Percentiles rank a stretch among this genome's conserved stretches.
phyloP scores from a whole-genome alignment of 2,888 invertebrate species.

The Stenurella melanura region DNA sequence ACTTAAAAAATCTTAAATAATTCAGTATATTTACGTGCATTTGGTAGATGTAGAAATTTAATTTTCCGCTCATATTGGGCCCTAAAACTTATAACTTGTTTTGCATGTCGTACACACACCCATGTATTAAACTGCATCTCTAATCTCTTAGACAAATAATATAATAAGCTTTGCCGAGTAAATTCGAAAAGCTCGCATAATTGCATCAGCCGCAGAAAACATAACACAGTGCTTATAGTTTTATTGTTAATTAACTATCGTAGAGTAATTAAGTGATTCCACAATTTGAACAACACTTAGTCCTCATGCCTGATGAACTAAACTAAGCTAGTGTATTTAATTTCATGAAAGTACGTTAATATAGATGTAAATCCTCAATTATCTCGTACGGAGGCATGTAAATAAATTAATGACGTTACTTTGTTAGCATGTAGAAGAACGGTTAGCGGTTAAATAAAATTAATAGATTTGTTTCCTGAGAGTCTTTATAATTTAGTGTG shows the following conservation, averaged over 20 bases:
- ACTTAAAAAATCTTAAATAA: too few relatives aligned
- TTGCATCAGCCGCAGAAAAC: background rate
- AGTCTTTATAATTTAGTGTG: constrained; percentile 1
- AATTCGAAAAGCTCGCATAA: background rate
- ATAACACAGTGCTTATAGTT: background rate
- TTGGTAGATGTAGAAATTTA: too few relatives aligned
- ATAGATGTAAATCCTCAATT: background rate
- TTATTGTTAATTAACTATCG: constrained; percentile 1
- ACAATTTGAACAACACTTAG: background rate
- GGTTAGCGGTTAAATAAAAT: background rate
- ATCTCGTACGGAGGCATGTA: background rate
- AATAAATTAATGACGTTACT: background rate
- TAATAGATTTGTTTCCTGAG: background rate
- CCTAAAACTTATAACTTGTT: too few relatives aligned
- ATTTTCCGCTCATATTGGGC: too few relatives aligned
- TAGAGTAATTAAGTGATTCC: background rate
- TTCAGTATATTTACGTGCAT: too few relatives aligned
- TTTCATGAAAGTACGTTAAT: background rate
- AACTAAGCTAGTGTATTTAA: background rate
- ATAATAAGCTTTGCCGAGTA: background rate
- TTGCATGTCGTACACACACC: too few relatives aligned
- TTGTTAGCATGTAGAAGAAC: background rate
- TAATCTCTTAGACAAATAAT: background rate
- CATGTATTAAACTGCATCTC: background rate
- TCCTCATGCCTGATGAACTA: background rate